A percentile compares a stretch with the other conserved stretches of the same genome.
Evolutionary conservation across 2,888 invertebrate genomes (phyloP).

Genomic region (Parthenolecanium corni): DNA sequence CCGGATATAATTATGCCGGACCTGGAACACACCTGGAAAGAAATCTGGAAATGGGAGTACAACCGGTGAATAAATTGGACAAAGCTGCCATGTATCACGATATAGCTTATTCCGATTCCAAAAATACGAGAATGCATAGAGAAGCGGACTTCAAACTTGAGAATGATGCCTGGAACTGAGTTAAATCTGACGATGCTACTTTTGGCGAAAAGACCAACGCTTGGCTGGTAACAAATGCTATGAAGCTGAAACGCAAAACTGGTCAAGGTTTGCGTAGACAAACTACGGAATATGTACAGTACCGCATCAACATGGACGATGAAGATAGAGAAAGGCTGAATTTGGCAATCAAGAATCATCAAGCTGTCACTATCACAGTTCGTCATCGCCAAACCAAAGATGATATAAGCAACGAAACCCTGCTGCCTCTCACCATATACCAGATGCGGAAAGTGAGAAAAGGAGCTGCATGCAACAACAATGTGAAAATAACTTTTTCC

Average conservation of each 20-base stretch:
- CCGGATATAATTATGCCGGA: conserved; percentile 32
- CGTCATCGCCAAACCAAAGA: background rate
- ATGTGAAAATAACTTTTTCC: background rate
- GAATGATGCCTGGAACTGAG: conserved; percentile 31
- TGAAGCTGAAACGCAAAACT: conserved; percentile 21
- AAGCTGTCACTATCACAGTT: background rate
- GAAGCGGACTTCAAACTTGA: conserved; percentile 30
- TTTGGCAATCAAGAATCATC: background rate
- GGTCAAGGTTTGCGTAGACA: conserved; percentile 32
- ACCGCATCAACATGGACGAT: background rate
- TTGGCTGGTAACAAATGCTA: conserved; percentile 12
- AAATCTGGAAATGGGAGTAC: background rate
- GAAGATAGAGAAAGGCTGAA: background rate
- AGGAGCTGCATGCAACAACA: no score
- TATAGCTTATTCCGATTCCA: conserved; percentile 35
- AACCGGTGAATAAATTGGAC: conserved; percentile 4
- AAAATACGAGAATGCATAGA: conserved; percentile 27
- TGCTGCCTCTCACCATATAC: background rate
- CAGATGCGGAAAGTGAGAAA: background rate
- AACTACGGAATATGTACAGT: background rate
- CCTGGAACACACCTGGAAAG: conserved; percentile 34
- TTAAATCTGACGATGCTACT: conserved; percentile 23
- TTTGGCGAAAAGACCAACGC: conserved; percentile 27
- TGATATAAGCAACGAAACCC: background rate
- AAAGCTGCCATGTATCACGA: conserved; percentile 34